Evolutionary conservation across 2,888 invertebrate species (phyloP).

Genomic region (Prenolepis imparis): DNA sequence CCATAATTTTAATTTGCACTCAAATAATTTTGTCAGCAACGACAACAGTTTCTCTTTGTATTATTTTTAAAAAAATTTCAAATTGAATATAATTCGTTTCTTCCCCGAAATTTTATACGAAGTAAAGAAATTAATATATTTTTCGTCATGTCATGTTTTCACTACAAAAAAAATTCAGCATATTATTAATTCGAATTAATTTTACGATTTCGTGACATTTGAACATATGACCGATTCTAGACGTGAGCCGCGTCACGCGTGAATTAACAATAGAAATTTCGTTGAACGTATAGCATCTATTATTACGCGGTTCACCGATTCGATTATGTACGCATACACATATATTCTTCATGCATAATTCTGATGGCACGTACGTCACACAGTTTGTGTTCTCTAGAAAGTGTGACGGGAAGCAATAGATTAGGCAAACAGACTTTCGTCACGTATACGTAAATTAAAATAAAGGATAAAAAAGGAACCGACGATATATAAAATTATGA

Average conservation of each 20-base stretch:
- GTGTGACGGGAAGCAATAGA: slow-evolving; percentile 23
- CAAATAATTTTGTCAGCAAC: too few relatives aligned
- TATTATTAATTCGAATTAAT: too few relatives aligned
- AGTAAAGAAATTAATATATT: not conserved
- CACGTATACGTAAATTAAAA: not conserved
- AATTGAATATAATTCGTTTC: too few relatives aligned
- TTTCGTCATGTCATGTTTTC: too few relatives aligned
- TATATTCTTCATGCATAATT: slow-evolving; percentile 29
- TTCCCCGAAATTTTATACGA: too few relatives aligned
- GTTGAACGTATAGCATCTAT: not conserved
- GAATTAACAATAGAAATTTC: slow-evolving; percentile 10
- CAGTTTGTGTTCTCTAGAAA: slow-evolving; percentile 31
- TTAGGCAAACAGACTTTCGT: slow-evolving; percentile 15
- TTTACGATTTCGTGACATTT: not conserved
- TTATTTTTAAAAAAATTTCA: too few relatives aligned
- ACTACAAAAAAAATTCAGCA: too few relatives aligned
- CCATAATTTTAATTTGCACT: too few relatives aligned
- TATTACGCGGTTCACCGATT: slow-evolving; percentile 9
- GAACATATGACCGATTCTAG: not conserved
- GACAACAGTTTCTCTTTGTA: too few relatives aligned
- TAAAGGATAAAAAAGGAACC: not conserved
- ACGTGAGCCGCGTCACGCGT: not conserved
- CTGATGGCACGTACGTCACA: not conserved
- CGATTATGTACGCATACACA: slow-evolving; percentile 7
- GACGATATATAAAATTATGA: too few relatives aligned